Percentiles rank a stretch among this genome's conserved stretches.
phyloP scores from a whole-genome alignment of 2,113 vertebrate species.

The Aramus guarauna region DNA sequence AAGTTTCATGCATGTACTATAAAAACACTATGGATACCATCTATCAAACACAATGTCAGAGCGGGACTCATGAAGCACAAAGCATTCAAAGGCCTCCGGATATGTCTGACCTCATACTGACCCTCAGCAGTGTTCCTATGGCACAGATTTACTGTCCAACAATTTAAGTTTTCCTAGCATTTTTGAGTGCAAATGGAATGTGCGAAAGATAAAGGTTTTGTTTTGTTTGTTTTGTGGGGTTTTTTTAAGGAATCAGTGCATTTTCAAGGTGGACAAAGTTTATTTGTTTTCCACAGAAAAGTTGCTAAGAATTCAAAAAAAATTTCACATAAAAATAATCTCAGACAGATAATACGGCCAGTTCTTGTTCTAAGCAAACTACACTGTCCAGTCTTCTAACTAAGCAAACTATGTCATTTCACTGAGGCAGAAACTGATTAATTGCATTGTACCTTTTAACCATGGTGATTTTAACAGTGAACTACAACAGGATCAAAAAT shows the following conservation, averaged over 20 bases:
- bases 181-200: neutral
- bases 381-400: neutral
- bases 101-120: slow-evolving; percentile 6
- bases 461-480: neutral
- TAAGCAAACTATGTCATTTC: neutral
- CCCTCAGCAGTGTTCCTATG: neutral
- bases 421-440: neutral
- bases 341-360: neutral
- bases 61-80: neutral
- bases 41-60: neutral
- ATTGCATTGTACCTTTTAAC: neutral
- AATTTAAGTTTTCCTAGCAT: neutral
- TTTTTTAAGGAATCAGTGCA: neutral
- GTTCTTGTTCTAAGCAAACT: neutral
- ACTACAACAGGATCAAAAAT: neutral
- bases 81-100: neutral
- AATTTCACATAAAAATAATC: neutral
- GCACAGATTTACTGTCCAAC: neutral
- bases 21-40: neutral
- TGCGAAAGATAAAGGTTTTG: neutral
- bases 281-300: neutral
- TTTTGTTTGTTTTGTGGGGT: no score
- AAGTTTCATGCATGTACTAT: neutral
- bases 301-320: neutral
- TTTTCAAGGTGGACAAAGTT: neutral